Evolutionary conservation across 1,140 invertebrate species (phyloP), one percentile per base, ranked within the genome.

Genomic region (Leptopilina clavipes): DNA sequence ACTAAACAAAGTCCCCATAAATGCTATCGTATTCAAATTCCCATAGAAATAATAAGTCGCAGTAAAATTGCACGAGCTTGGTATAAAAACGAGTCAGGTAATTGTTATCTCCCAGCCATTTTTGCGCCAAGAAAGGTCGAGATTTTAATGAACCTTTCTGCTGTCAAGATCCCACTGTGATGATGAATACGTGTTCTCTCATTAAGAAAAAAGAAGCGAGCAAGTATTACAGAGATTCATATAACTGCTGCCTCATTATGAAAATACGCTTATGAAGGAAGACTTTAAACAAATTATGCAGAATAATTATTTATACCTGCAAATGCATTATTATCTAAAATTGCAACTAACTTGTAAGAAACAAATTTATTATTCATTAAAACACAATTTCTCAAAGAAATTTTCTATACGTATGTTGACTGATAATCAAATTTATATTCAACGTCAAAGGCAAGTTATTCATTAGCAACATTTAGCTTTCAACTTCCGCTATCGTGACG

Each of bases 1-100:
- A 12, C 56, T 25, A 8, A 59, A 59, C 56, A 59, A 59, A 59
- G 56, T 19, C 56, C 56, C 19, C 18, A 59, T 59, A 59, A 59
- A 11, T 22, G 56, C 56, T 59, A 59, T 59, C 56, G 56, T 59
- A 59, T 59, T 59, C 19, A 59, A 59, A 59, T 59, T 59, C 56
- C 56, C 56, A 59, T 59, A 59, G 22, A 59, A 59, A 59, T 25
- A 59, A 59, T 59, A 25, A 59, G 10, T 25, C 10, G n/a, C n/a
- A 12, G 17, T 59, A 25, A 59, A 59, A 59, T 25, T 59, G 8
- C 19, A 59, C 19, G 9, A 22, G 12, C 18, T 59, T 25, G 11
- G 22, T 22, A 25, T 18, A 59, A 25, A 22, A 59, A 25, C 18
- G 22, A 22, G 18, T 22, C 18, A 22, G 19, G 19, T 59, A 59